Evolutionary conservation across 2,888 invertebrate species (phyloP).

Genomic region (Leucoma salicis): DNA sequence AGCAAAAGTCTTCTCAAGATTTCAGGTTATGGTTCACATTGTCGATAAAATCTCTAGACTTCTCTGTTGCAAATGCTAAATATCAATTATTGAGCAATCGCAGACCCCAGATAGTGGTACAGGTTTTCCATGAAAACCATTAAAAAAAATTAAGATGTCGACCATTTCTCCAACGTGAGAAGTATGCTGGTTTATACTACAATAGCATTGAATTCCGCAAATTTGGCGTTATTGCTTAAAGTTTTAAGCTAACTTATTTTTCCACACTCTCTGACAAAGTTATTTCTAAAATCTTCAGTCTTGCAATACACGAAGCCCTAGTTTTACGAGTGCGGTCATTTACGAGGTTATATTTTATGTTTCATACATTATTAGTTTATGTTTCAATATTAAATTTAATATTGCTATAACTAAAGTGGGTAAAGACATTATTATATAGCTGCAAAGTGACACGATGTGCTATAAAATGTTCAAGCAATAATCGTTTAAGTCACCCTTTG

Average conservation of each 20-base stretch:
- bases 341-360: conserved; percentile 7
- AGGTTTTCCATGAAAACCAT: no score
- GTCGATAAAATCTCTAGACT: no score
- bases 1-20: no score
- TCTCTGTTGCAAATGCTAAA: no score
- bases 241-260: neutral
- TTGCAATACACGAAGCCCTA: conserved; percentile 4
- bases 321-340: conserved; percentile 11
- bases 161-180: no score
- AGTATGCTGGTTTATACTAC: no score
- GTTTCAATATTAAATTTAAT: conserved; percentile 3
- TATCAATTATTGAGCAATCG: no score
- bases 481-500: neutral
- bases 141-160: no score
- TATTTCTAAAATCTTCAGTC: neutral
- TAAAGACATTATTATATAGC: conserved; percentile 3
- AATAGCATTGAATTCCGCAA: no score
- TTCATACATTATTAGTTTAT: conserved; percentile 3
- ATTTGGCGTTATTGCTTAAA: no score
- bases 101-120: no score
- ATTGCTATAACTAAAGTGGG: neutral
- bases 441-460: neutral
- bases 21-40: no score
- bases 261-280: neutral
- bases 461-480: neutral